Evolutionary conservation across 2,797 vertebrate genomes (phyloP).

Genomic region (Borostomias antarcticus): DNA sequence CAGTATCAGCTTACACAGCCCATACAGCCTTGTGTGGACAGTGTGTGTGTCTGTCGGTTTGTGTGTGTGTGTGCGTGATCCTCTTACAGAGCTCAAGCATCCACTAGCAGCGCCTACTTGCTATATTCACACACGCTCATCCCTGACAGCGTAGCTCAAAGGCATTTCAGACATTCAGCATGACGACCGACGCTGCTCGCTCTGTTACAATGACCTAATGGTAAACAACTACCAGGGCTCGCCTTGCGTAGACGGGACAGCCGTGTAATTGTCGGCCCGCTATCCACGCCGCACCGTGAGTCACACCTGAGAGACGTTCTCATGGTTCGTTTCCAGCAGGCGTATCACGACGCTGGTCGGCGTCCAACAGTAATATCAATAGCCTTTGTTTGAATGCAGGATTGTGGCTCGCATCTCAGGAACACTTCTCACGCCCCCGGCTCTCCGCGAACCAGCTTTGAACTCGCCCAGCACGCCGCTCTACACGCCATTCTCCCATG

Average conservation of each 20-base stretch:
- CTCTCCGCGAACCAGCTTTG: too few species aligned
- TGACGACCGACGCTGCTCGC: slow-evolving; percentile 59
- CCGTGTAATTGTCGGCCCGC: slow-evolving; percentile 52
- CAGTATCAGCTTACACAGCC: slow-evolving; percentile 90
- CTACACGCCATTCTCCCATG: too few species aligned
- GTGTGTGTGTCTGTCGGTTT: slow-evolving; percentile 29
- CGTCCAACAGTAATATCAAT: not conserved
- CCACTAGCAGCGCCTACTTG: slow-evolving; percentile 66
- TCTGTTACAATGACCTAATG: slow-evolving; percentile 60
- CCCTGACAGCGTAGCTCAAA: slow-evolving; percentile 68
- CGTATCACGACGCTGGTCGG: too few species aligned
- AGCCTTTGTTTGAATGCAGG: not conserved
- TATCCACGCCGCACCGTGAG: slow-evolving; percentile 51
- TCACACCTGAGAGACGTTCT: slow-evolving; percentile 36
- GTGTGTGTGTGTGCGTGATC: slow-evolving; percentile 35
- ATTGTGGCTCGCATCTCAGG: too few species aligned
- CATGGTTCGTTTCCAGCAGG: not conserved
- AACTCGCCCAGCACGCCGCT: too few species aligned
- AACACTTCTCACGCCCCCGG: too few species aligned
- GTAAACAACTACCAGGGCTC: slow-evolving; percentile 60
- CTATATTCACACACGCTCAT: slow-evolving; percentile 72
- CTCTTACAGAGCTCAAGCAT: slow-evolving; percentile 54
- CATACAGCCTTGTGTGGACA: slow-evolving; percentile 51
- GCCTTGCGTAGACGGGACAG: too few species aligned
- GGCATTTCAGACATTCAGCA: slow-evolving; percentile 81